A percentile compares a stretch with the other conserved stretches of the same genome.
Conservation (phyloP, 2,888 invertebrate genomes). For the Erebia epiphron region DNA sequence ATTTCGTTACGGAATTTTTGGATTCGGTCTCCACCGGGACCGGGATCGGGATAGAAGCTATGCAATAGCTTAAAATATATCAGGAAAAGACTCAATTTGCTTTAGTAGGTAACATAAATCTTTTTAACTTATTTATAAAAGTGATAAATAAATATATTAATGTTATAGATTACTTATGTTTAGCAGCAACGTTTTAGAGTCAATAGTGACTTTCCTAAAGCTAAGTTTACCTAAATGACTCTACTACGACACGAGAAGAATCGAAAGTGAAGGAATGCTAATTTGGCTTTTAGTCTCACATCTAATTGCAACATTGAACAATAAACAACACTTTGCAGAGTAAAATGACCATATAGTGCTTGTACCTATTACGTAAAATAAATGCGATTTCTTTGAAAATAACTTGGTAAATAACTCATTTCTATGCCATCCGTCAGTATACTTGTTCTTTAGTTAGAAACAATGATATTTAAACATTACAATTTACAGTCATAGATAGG, state of each 20-base stretch:
- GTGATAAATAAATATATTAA: too few relatives aligned
- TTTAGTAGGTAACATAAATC: too few relatives aligned
- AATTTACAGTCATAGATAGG: not conserved
- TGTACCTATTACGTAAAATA: not conserved
- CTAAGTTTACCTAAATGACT: not conserved
- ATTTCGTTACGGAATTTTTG: too few relatives aligned
- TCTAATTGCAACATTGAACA: not conserved
- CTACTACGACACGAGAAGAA: not conserved
- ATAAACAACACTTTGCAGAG: not conserved
- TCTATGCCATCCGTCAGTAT: slow-evolving; percentile 1
- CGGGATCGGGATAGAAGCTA: too few relatives aligned
- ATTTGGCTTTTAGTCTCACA: not conserved
- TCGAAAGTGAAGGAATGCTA: slow-evolving; percentile 13
- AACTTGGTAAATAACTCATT: slow-evolving; percentile 3
- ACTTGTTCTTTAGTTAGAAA: not conserved
- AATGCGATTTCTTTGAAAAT: slow-evolving; percentile 8
- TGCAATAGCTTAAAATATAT: too few relatives aligned
- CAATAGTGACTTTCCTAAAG: not conserved
- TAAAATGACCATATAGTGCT: not conserved
- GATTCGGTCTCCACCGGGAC: too few relatives aligned
- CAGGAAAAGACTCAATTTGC: too few relatives aligned
- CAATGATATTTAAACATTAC: not conserved
- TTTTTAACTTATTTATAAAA: too few relatives aligned
- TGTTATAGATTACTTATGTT: not conserved
- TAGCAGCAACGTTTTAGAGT: not conserved